These are phyloP conservation scores for Leptopilina boulardi DNA, from an alignment of 1,140 invertebrate genomes.

Conservation along the genomic window DNA sequence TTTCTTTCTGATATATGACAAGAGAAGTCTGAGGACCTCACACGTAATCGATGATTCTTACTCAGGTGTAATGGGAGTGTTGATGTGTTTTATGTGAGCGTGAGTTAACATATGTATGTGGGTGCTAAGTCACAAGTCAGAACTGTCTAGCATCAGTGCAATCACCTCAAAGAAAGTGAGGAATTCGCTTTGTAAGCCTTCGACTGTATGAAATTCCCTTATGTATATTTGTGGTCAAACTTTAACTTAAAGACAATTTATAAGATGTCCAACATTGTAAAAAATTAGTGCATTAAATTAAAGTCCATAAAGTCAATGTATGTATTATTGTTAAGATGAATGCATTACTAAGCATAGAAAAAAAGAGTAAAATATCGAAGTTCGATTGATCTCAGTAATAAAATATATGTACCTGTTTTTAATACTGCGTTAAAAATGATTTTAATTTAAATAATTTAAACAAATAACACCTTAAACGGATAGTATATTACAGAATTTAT, in stretches of 20 bases:
- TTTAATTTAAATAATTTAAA: too few relatives aligned
- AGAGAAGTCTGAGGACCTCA: background rate
- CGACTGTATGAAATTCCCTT: constrained; percentile 53
- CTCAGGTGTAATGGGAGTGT: constrained; percentile 11
- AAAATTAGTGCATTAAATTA: too few relatives aligned
- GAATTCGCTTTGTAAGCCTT: constrained; percentile 66
- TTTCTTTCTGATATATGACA: constrained; percentile 19
- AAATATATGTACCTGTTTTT: too few relatives aligned
- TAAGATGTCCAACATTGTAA: too few relatives aligned
- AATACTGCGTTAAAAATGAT: too few relatives aligned
- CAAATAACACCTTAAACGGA: too few relatives aligned
- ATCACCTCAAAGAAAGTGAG: constrained; percentile 47
- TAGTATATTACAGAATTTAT: too few relatives aligned
- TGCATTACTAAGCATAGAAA: too few relatives aligned
- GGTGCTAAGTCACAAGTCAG: constrained; percentile 57
- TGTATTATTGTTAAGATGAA: too few relatives aligned
- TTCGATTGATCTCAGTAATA: too few relatives aligned
- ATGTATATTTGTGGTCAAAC: constrained; percentile 44
- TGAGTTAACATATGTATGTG: constrained; percentile 43
- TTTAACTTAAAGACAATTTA: constrained; percentile 38
- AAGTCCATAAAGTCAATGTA: too few relatives aligned
- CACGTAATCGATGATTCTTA: constrained; percentile 7
- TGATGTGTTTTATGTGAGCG: constrained; percentile 12
- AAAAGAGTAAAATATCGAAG: too few relatives aligned
- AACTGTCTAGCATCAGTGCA: constrained; percentile 55